phyloP scores from a whole-genome alignment of 2,888 invertebrate genomes.

The Artemia sp. region DNA sequence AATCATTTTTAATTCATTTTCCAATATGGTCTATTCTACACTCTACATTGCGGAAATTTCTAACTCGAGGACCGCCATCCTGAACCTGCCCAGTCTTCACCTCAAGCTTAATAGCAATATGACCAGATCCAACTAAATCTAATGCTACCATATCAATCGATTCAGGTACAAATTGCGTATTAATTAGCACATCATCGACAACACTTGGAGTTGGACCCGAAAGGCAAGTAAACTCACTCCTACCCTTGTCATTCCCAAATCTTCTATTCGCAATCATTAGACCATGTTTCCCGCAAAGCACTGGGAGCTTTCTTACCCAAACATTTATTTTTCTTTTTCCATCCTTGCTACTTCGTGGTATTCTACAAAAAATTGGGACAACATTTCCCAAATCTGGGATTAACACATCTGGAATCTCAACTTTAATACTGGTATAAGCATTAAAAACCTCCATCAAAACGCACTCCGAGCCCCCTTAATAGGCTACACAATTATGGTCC shows the following conservation, averaged over 20 bases:
- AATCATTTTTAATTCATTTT: too few relatives aligned
- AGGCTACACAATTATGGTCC: too few relatives aligned
- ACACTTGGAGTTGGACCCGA: background rate
- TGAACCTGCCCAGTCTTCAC: background rate
- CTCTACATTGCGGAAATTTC: too few relatives aligned
- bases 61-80: too few relatives aligned
- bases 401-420: background rate
- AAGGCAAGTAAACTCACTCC: background rate
- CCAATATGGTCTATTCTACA: too few relatives aligned
- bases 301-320: background rate
- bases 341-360: constrained; percentile 10
- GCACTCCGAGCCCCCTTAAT: too few relatives aligned
- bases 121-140: background rate
- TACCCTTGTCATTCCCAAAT: background rate
- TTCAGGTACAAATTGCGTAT: background rate
- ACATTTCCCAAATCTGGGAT: background rate
- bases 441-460: background rate
- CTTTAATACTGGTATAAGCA: background rate
- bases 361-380: background rate
- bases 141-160: background rate
- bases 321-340: background rate
- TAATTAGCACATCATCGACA: background rate
- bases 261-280: too few relatives aligned
- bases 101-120: constrained; percentile 1
- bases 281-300: background rate